phyloP scores from a whole-genome alignment of 2,888 invertebrate species.

The Ormyrus pomaceus region DNA sequence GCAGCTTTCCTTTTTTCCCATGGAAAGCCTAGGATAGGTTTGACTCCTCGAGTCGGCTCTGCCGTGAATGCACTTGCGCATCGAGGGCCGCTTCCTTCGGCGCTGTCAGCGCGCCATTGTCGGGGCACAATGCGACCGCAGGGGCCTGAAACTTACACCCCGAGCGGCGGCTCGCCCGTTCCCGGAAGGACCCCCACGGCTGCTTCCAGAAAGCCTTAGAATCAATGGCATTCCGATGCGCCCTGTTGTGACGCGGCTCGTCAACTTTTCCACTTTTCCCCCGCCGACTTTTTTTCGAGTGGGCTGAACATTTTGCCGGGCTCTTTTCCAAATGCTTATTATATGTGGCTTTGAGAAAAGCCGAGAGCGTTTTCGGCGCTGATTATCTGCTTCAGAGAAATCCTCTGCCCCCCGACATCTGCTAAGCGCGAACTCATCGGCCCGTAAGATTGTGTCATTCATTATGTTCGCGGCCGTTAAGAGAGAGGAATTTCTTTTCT shows the following conservation, averaged over 20 bases:
- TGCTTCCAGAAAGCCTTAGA: neutral
- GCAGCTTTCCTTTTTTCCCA: conserved; percentile 46
- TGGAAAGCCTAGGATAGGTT: conserved; percentile 39
- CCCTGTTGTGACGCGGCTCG: conserved; percentile 39
- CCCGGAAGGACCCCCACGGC: neutral
- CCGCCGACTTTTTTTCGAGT: neutral
- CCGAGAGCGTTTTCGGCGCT: neutral
- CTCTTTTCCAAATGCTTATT: neutral
- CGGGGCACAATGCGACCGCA: conserved; percentile 64
- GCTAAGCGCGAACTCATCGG: too few relatives aligned
- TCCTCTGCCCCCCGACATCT: neutral
- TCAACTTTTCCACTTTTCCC: conserved; percentile 8
- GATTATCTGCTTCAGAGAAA: neutral
- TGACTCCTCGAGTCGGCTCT: conserved; percentile 20
- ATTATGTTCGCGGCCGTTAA: too few relatives aligned
- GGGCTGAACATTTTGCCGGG: conserved; percentile 12
- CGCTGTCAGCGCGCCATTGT: conserved; percentile 62
- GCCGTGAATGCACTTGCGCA: conserved; percentile 12
- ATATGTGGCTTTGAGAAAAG: too few relatives aligned
- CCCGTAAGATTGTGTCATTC: too few relatives aligned
- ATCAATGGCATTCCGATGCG: conserved; percentile 17
- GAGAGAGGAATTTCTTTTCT: too few relatives aligned
- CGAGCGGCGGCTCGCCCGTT: conserved; percentile 1
- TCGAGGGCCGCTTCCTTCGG: too few relatives aligned
- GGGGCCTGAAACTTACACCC: conserved; percentile 70